Base-by-base conservation (phyloP, 2,113 vertebrate species). In the Ctenomys sociabilis region DNA sequence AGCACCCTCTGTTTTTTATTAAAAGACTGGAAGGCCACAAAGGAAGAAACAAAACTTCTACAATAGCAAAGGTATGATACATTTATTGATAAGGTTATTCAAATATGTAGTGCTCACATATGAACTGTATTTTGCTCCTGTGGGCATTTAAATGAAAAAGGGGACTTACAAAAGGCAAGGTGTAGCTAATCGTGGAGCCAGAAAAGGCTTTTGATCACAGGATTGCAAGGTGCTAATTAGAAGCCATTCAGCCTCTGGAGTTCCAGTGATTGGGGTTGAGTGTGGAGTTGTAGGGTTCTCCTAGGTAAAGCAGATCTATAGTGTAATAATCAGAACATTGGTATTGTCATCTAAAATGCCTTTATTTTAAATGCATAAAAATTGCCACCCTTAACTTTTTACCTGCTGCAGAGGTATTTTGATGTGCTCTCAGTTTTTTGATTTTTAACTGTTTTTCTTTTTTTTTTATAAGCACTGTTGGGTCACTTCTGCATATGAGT, bases 331-430 rank as follows among this genome's bases (percentile, higher is more conserved):
- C 68, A 32, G 13, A 2, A 14, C 17, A 40, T 22, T 35, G 35
- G 64, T 32, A 43, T 26, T 26, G 59, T 1, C 40, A 30, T 83
- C n/a, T 40, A 35, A 91, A 68, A 70, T 43, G n/a, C 22, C 66
- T 81, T 87, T 73, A 32, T 93, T 96, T 94, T 91, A 88, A 95
- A 78, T 57, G 86, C 40, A 86, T 40, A 75, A 43, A 96, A 52
- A 78, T 73, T 66, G 35, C 49, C 52, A 66, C 22, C 16, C 49
- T 93, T 83, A 40, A n/a, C n/a, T 52, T 91, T 94, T 68, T 73
- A 54, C 49, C 37, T 85, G 0, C 32, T 75, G 30, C 59, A 85
- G 89, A 63, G 87, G 9, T 63, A 14, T 73, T 82, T 82, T 49
- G 35, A 54, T 45, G 7, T 52, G 26, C 16, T 82, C 61, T 86